Base-by-base conservation (phyloP, 2,888 invertebrate species). In the Cabera pusaria region DNA sequence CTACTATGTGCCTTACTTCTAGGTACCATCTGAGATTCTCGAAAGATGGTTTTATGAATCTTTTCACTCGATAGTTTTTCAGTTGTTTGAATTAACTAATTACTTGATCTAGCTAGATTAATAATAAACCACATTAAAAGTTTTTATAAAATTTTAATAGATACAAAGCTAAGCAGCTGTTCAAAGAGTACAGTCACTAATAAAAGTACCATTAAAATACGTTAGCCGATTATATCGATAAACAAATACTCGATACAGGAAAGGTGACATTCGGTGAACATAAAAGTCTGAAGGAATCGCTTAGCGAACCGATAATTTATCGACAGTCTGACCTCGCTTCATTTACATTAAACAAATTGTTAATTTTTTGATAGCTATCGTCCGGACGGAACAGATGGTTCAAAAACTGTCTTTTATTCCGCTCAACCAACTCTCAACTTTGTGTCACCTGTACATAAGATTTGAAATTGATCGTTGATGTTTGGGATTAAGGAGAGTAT, bases 281-380 rank as follows among this genome's bases (percentile, higher is more conserved):
- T 78, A 76, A 83, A 76, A 72, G 67, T 68, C 68, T 55, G 63
- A 71, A 76, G 65, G 68, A 72, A 72, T 76, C 74, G 81, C 77
- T 82, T 77, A 83, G 72, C 68, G 78, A 59, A 57, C 68, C 69
- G 69, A 84, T 85, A 86, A 87, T 81, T 87, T 88, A 87, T 82
- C 73, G 78, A 75, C 59, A 64, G 66, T 71, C 75, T 81, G 78
- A 79, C 80, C 78, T 77, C 80, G 74, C 72, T 77, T 84, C 82
- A 86, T 88, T 88, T 86, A 79, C 81, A 84, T 88, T 87, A 86
- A 87, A 88, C 87, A 88, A 88, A 88, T 88, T 88, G 86, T 88
- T 87, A 87, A 88, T 87, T 88, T 86, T 84, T 85, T 75, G 87
- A 87, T 88, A 86, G 74, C 80, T 73, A 86, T 87, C 88, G 72